Evolutionary conservation across 2,888 invertebrate species (phyloP), one percentile per base, ranked within the genome.

Genomic region (Gandaritis pyraliata): DNA sequence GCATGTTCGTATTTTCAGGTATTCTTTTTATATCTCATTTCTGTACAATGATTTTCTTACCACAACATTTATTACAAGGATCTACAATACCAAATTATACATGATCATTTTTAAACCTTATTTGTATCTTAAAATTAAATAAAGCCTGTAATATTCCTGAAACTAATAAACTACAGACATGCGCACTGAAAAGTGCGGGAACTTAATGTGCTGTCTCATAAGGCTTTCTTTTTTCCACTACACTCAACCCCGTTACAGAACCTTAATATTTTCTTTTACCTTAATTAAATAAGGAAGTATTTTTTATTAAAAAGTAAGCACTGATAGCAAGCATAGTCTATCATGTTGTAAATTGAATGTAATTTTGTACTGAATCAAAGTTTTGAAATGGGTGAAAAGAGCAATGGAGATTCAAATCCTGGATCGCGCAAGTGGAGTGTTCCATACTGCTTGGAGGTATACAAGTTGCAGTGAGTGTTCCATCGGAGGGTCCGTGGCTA

Each of bases 401-500:
- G 16, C 8, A 2, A 30, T 53, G 8, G 13, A 58, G 59, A 48
- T 36, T 55, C 29, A 46, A 55, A 51, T 58, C 36, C 55, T 58
- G 41, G 15, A 63, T 58, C 63, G 55, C 63, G 55, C 58, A 51
- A 52, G 29, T 5, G 47, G 18, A 15, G 41, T 55, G 18, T 59
- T 55, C 13, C 23, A n/a, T 39, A 12, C 8, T 1, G 6, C 30
- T n/a, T 6, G 30, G 11, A 33, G 2, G 8, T 29, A 8, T 15
- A 33, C 8, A 43, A 43, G 29, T 16, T 18, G 4, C 12, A 16
- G 1, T 50, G 8, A n/a, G 6, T 16, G 10, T 10, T 8, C 7
- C n/a, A 2, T 11, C 10, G 51, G 55, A 15, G 29, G 55, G 58
- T 59, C 45, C 63, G 58, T 63, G 47, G 55, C 58, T 63, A 55